Percentiles rank a stretch among this genome's conserved stretches.
Conservation (phyloP, 2,113 vertebrate species). For the Crotalus horridus region DNA sequence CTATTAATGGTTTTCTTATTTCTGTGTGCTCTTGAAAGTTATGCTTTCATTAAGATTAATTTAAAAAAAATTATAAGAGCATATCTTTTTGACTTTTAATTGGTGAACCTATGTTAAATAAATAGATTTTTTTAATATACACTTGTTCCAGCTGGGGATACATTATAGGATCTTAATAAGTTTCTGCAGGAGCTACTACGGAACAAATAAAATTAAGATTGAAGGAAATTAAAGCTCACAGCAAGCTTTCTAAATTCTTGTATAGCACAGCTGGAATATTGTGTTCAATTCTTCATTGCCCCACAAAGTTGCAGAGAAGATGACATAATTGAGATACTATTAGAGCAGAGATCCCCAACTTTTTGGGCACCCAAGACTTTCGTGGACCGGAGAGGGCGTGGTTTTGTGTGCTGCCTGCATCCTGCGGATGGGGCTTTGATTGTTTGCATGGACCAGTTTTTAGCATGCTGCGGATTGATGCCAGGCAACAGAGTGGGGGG, state of each 20-base stretch:
- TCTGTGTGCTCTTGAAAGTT: neutral
- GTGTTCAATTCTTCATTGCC: neutral
- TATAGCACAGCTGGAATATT: neutral
- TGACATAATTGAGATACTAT: neutral
- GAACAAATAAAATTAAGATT: neutral
- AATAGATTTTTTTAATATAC: neutral
- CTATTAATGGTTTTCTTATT: neutral
- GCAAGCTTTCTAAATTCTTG: neutral
- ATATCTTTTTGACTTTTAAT: neutral
- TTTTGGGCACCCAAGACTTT: no score
- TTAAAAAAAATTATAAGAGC: neutral
- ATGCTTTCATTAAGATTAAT: neutral
- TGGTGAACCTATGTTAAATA: neutral
- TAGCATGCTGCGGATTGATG: no score
- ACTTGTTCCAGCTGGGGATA: neutral
- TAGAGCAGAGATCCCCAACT: no score
- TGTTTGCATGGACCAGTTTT: no score
- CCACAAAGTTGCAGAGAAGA: neutral
- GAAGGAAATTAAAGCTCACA: neutral
- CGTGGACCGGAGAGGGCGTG: no score
- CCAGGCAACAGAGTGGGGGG: no score
- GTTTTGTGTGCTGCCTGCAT: no score
- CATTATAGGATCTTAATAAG: neutral
- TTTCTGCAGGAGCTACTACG: neutral
- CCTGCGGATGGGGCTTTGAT: no score